A percentile compares a stretch with the other conserved stretches of the same genome.
Conservation (phyloP, 2,113 vertebrate genomes). For the Narcine bancroftii region DNA sequence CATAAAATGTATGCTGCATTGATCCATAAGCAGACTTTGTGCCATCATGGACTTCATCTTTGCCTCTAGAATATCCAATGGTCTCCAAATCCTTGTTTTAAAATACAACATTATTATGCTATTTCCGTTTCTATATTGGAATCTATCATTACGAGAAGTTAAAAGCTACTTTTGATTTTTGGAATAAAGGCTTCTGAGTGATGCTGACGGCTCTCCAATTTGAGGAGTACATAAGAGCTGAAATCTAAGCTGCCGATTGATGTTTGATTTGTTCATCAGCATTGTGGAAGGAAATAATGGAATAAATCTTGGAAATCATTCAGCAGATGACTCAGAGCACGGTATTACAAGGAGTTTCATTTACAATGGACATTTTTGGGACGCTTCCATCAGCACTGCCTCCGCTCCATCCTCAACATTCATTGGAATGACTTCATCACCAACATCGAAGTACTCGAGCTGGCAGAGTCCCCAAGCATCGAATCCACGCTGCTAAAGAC, state of each 20-base stretch:
- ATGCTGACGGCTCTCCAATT: background rate
- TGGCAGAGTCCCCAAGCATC: too few relatives aligned
- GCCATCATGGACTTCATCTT: background rate
- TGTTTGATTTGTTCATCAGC: background rate
- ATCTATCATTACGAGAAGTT: background rate
- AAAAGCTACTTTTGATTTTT: too few relatives aligned
- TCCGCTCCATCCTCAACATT: too few relatives aligned
- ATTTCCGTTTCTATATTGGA: background rate
- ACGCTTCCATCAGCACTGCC: too few relatives aligned
- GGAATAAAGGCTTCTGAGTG: background rate
- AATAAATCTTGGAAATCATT: background rate
- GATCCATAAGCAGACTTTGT: background rate
- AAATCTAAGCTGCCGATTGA: background rate
- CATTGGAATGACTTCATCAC: too few relatives aligned
- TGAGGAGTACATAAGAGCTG: background rate
- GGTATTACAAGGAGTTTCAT: background rate
- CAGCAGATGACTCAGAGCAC: background rate
- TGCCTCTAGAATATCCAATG: background rate
- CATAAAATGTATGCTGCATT: background rate
- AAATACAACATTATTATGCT: background rate
- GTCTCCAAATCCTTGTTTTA: background rate
- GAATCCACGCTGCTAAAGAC: too few relatives aligned
- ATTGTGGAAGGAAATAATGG: background rate
- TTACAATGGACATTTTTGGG: background rate
- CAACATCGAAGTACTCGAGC: too few relatives aligned